These are phyloP conservation scores for Phrynosoma platyrhinos DNA, from an alignment of 2,113 vertebrate genomes.

Conservation along the genomic window DNA sequence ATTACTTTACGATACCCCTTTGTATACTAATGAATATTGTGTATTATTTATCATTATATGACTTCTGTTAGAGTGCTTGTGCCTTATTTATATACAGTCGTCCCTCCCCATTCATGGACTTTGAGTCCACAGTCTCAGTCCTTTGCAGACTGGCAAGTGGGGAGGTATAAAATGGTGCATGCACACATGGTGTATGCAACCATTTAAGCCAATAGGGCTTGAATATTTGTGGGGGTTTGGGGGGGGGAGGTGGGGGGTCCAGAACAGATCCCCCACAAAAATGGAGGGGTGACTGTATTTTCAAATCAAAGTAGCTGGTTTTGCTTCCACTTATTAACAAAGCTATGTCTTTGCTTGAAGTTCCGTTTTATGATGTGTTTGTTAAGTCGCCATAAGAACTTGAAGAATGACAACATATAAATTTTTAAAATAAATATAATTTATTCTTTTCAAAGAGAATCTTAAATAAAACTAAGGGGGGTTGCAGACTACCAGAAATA, in stretches of 20 bases:
- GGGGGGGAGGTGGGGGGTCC: too few relatives aligned
- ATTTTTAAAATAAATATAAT: neutral
- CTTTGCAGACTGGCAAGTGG: too few relatives aligned
- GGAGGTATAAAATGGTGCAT: too few relatives aligned
- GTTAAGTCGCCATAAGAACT: neutral
- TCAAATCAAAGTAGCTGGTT: neutral
- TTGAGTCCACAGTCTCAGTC: too few relatives aligned
- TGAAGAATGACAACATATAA: neutral
- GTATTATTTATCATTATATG: neutral
- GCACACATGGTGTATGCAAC: too few relatives aligned
- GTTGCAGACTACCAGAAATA: too few relatives aligned
- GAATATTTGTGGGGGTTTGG: too few relatives aligned
- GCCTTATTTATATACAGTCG: neutral
- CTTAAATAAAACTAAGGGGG: neutral
- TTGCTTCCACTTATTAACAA: neutral
- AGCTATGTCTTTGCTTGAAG: neutral
- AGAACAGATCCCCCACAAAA: too few relatives aligned
- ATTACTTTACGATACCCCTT: too few relatives aligned
- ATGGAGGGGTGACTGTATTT: too few relatives aligned
- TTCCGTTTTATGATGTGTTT: neutral
- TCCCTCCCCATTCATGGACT: too few relatives aligned
- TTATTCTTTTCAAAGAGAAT: neutral
- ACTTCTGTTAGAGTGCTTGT: neutral
- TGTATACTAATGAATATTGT: neutral
- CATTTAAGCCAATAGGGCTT: too few relatives aligned